Base-by-base conservation (phyloP, 1,140 invertebrate species). In the Zeugodacus cucurbitae region DNA sequence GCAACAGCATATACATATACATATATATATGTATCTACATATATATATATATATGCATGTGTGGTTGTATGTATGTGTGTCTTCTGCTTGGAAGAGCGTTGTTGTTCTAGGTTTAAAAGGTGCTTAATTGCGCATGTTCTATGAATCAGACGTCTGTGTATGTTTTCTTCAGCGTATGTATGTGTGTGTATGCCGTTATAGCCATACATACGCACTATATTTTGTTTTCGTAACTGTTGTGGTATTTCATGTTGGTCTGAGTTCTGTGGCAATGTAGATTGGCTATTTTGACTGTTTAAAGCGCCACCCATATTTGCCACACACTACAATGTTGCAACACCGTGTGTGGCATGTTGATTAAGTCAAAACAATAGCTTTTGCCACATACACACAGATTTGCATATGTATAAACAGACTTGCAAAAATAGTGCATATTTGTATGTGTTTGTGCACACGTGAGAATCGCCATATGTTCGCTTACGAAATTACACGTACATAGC, bases 291-390 rank as follows among this genome's bases (percentile, higher is more conserved):
- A 29, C 64, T 70, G 58, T 62, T 26, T 62, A 62, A 22, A 62
- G 22, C 58, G 17, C 58, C 58, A 8, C 59, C 26, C 64, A 67
- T 5, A 67, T 54, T 54, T 17, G 2, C 26, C 64, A 67, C 64
- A 59, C 22, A 67, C 64, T 74, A 6, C 70, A 37, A 70, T 70
- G 70, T n/a, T 44, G 37, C 34, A 34, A 70, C 26, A 70, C 22
- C 14, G 48, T 34, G 64, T 70, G 64, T 3, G 59, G 64, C 64
- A 70, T 70, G 32, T 70, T 70, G 64, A 70, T 70, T 70, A 70
- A 70, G 64, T 70, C 64, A 70, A 37, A 70, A 70, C 64, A 70
- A 70, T 70, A 70, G 64, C 64, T 70, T 70, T 34, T 70, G 64
- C 37, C 34, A 20, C 37, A 74, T 41, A 26, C 64, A 74, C 32